Conservation (phyloP, 2,797 vertebrate genomes). For the Malacoraja senta region DNA sequence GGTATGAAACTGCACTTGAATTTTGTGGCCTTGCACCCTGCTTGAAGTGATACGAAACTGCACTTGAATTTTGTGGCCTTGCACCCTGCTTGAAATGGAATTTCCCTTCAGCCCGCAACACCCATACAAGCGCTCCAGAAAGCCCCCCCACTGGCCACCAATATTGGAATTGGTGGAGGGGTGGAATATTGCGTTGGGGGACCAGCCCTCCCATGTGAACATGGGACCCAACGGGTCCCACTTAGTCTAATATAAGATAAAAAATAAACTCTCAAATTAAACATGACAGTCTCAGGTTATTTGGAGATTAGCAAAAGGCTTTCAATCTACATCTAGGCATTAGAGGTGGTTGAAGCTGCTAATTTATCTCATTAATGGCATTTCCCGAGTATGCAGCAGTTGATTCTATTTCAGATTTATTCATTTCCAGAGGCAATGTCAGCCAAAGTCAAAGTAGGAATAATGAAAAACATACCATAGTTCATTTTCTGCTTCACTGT, state of each 20-base stretch:
- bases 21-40: too few species aligned
- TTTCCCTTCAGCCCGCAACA: too few species aligned
- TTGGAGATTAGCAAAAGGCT: constrained; percentile 27
- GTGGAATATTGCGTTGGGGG: too few species aligned
- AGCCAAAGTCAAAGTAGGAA: background rate
- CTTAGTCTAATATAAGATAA: background rate
- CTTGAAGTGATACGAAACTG: too few species aligned
- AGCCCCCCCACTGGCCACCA: too few species aligned
- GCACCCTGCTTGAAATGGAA: too few species aligned
- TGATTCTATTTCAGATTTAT: background rate
- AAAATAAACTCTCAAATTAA: constrained; percentile 29
- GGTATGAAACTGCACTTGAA: too few species aligned
- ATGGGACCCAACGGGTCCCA: too few species aligned
- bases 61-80: too few species aligned
- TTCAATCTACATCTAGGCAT: background rate
- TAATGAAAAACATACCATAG: background rate
- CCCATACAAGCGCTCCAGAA: too few species aligned
- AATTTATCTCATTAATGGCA: background rate
- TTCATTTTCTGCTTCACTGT: background rate
- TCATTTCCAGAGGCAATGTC: background rate
- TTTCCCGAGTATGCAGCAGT: background rate
- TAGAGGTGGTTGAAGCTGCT: background rate
- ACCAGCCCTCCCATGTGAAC: too few species aligned
- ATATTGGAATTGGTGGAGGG: too few species aligned
- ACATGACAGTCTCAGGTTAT: background rate